Percentiles rank a stretch among this genome's conserved stretches.
Conservation (phyloP, 2,113 vertebrate species). For the Fregata magnificens region DNA sequence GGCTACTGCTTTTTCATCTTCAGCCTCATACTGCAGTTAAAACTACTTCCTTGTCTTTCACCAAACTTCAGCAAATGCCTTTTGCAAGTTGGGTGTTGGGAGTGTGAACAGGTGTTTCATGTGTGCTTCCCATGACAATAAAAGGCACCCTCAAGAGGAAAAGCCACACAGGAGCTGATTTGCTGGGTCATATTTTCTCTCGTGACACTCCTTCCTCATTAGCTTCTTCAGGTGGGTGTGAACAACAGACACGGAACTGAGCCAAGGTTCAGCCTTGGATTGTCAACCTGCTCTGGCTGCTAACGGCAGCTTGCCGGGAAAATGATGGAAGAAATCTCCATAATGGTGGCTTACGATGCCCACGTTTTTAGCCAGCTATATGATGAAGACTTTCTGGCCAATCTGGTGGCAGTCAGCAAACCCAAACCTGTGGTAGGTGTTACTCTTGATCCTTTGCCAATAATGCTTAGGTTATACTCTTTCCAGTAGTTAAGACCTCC, state of each 20-base stretch:
- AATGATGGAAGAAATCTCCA: conserved; percentile 99
- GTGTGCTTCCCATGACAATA: not conserved
- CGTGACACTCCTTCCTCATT: conserved; percentile 29
- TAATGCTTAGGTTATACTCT: not conserved
- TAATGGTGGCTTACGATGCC: conserved; percentile 92
- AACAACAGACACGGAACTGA: not conserved
- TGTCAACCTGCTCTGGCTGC: not conserved
- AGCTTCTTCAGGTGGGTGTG: conserved; percentile 60
- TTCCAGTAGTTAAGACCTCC: not conserved
- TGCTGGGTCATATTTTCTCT: not conserved
- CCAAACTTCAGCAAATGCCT: not conserved
- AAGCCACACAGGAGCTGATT: not conserved
- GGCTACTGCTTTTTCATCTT: not conserved
- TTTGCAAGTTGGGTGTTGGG: not conserved
- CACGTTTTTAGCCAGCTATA: conserved; percentile 90
- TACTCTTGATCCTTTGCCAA: not conserved
- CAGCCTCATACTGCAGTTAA: not conserved
- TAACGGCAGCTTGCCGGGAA: conserved; percentile 56
- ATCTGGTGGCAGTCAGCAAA: conserved; percentile 89
- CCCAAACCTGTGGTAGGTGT: conserved; percentile 89
- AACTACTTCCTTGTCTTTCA: not conserved
- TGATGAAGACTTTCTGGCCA: conserved; percentile 89
- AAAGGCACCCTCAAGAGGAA: not conserved
- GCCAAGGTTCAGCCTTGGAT: not conserved
- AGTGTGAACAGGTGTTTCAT: conserved; percentile 39